A percentile compares a stretch with the other conserved stretches of the same genome.
Conservation (phyloP, 2,113 vertebrate genomes). For the Hiodon alosoides region DNA sequence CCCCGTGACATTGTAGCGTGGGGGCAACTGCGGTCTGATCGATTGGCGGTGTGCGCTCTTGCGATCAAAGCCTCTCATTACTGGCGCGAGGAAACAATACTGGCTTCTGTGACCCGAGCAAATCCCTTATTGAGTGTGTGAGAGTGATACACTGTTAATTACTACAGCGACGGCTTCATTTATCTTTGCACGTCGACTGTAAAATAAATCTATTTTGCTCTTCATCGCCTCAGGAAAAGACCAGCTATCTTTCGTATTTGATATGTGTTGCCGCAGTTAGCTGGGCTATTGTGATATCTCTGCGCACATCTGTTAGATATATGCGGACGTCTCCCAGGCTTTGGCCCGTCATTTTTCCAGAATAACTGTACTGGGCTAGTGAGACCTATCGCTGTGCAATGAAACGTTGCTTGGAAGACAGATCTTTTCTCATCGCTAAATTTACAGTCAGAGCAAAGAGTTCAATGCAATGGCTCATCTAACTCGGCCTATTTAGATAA, state of each 20-base stretch:
- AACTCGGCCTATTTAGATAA: background rate
- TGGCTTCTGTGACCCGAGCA: constrained; percentile 10
- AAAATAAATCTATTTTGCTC: background rate
- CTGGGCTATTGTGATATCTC: background rate
- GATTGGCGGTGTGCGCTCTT: too few species aligned
- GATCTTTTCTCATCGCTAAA: background rate
- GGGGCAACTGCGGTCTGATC: too few species aligned
- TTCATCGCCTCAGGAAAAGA: background rate
- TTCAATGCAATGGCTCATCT: background rate
- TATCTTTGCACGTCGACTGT: background rate
- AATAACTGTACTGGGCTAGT: background rate
- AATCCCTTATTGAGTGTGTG: background rate
- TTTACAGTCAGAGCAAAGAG: background rate
- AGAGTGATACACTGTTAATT: background rate
- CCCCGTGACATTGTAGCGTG: too few species aligned
- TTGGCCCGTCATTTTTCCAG: background rate
- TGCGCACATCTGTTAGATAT: too few species aligned
- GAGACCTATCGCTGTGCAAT: background rate
- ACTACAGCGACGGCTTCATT: background rate
- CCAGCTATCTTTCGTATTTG: background rate
- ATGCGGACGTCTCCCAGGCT: background rate
- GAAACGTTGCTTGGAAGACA: background rate
- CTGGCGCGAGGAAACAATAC: background rate
- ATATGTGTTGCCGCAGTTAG: too few species aligned
- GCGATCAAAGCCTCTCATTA: background rate